Conservation (phyloP, 2,888 invertebrate species). For the Galerucella pusilla region DNA sequence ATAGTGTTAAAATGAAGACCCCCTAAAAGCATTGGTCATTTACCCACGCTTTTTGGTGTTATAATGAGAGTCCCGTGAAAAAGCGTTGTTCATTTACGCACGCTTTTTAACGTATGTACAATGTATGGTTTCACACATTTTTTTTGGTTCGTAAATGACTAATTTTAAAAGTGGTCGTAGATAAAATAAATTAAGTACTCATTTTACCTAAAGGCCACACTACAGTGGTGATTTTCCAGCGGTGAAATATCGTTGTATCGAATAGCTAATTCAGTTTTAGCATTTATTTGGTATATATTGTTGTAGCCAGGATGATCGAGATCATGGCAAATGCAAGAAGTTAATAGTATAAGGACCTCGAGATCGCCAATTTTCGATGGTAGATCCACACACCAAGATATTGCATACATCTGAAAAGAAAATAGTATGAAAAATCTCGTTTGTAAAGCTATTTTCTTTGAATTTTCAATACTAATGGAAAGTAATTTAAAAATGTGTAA, state of each 20-base stretch:
- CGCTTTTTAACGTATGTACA: too few relatives aligned
- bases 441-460: too few relatives aligned
- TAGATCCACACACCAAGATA: constrained; percentile 79
- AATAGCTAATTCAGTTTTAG: constrained; percentile 83
- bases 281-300: constrained; percentile 85
- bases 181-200: not conserved
- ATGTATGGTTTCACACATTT: too few relatives aligned
- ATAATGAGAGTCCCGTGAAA: too few relatives aligned
- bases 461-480: too few relatives aligned
- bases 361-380: constrained; percentile 77
- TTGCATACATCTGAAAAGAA: constrained; percentile 79
- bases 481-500: too few relatives aligned
- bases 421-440: constrained; percentile 23
- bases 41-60: too few relatives aligned
- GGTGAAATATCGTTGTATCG: constrained; percentile 89
- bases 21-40: too few relatives aligned
- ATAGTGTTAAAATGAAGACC: too few relatives aligned
- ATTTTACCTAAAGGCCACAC: constrained; percentile 74
- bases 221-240: constrained; percentile 87
- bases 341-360: constrained; percentile 80
- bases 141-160: too few relatives aligned
- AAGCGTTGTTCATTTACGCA: too few relatives aligned
- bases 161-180: too few relatives aligned
- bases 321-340: constrained; percentile 85
- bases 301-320: constrained; percentile 83